Conservation (phyloP, 2,888 invertebrate genomes). For the Torymus texanus region DNA sequence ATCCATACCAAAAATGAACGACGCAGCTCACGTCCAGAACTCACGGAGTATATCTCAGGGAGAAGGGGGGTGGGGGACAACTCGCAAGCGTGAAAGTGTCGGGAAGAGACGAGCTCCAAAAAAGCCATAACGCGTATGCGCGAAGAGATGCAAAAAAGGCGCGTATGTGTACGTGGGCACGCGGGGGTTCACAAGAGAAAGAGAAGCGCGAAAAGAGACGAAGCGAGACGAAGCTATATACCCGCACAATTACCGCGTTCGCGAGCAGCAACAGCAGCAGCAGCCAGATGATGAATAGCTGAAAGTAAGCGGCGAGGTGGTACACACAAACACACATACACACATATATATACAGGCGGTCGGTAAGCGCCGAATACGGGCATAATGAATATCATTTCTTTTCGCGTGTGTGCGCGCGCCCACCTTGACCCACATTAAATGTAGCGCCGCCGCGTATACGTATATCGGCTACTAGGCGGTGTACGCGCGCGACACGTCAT, state of each 20-base stretch:
- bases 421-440: slow-evolving; percentile 71
- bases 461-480: slow-evolving; percentile 28
- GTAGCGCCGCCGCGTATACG: neutral
- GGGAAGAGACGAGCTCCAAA: slow-evolving; percentile 1
- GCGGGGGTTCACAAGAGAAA: neutral
- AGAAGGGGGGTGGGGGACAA: no score
- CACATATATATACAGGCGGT: neutral
- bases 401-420: slow-evolving; percentile 58
- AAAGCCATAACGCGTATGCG: neutral
- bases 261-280: no score
- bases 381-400: slow-evolving; percentile 73
- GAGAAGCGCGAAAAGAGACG: neutral
- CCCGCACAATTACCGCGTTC: slow-evolving; percentile 28
- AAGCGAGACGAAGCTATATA: neutral
- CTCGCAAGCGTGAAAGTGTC: slow-evolving; percentile 18
- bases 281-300: slow-evolving; percentile 56
- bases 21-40: neutral
- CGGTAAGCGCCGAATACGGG: slow-evolving; percentile 67
- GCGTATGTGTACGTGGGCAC: neutral
- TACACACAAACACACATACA: neutral
- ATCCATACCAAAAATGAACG: slow-evolving; percentile 23
- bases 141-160: slow-evolving; percentile 14
- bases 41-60: no score
- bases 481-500: slow-evolving; percentile 46
- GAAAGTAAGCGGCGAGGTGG: slow-evolving; percentile 47